A percentile compares a stretch with the other conserved stretches of the same genome.
phyloP scores from a whole-genome alignment of 2,888 invertebrate species.

The Pheosia tremula region DNA sequence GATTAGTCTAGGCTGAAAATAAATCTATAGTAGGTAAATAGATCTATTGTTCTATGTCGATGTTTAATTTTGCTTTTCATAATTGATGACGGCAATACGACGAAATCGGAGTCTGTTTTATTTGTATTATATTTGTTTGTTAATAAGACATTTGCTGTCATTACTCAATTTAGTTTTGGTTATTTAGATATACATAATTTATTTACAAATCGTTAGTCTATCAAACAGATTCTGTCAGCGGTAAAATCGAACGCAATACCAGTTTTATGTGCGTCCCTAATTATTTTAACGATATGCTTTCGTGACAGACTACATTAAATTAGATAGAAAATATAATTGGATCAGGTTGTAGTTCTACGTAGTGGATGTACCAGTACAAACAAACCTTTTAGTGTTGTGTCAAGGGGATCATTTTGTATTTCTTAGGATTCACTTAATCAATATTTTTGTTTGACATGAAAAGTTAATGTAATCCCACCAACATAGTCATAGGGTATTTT shows the following conservation, averaged over 20 bases:
- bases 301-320: constrained; percentile 10
- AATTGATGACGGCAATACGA: too few species aligned
- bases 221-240: not conserved
- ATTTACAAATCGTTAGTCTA: not conserved
- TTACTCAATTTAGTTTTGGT: too few species aligned
- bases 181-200: not conserved
- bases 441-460: constrained; percentile 13
- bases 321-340: constrained; percentile 6
- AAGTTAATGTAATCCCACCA: constrained; percentile 7
- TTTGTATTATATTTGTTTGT: too few species aligned
- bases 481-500: constrained; percentile 12
- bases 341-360: not conserved
- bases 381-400: constrained; percentile 1
- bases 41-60: too few species aligned
- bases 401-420: constrained; percentile 11
- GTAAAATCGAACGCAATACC: not conserved
- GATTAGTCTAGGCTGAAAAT: too few species aligned
- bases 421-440: constrained; percentile 19
- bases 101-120: too few species aligned
- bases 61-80: too few species aligned
- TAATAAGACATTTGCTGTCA: too few species aligned
- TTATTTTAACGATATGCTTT: constrained; percentile 15
- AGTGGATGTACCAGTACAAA: constrained; percentile 4
- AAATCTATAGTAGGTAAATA: too few species aligned
- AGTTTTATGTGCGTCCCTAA: not conserved